A percentile compares a stretch with the other conserved stretches of the same genome.
These are phyloP conservation scores for Pseudochirops corinnae DNA, from an alignment of 2,797 vertebrate species.

Conservation along the genomic window DNA sequence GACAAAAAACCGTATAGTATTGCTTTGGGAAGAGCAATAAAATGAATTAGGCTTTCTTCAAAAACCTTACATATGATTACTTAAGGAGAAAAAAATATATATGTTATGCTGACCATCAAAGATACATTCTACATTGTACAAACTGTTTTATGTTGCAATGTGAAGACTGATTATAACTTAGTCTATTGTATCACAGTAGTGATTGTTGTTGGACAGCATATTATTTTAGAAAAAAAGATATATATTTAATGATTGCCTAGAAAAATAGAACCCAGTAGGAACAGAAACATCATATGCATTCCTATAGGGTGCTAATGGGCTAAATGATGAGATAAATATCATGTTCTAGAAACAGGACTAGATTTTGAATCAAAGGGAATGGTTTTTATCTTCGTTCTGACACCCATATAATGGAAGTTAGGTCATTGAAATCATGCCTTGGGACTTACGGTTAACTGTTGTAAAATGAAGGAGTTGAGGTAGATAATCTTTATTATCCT, in stretches of 20 bases:
- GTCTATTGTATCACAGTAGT: not conserved
- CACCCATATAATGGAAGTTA: too few species aligned
- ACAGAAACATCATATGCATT: not conserved
- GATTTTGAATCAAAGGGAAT: too few species aligned
- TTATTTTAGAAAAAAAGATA: not conserved
- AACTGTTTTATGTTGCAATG: too few species aligned
- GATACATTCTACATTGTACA: not conserved
- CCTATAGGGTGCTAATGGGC: too few species aligned
- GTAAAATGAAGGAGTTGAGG: too few species aligned
- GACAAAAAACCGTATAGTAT: slow-evolving; percentile 14
- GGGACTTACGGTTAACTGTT: too few species aligned
- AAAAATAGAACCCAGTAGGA: not conserved
- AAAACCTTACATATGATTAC: not conserved
- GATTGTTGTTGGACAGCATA: not conserved
- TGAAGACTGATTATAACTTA: too few species aligned
- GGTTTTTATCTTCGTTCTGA: too few species aligned
- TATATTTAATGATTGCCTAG: not conserved
- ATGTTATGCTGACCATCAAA: not conserved
- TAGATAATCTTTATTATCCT: too few species aligned
- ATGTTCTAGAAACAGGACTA: too few species aligned
- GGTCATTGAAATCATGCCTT: too few species aligned
- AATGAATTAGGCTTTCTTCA: not conserved
- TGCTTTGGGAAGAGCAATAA: not conserved
- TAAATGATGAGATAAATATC: too few species aligned
- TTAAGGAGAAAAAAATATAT: not conserved